Conservation (phyloP, 2,888 invertebrate species). For the Mystacides longicornis region DNA sequence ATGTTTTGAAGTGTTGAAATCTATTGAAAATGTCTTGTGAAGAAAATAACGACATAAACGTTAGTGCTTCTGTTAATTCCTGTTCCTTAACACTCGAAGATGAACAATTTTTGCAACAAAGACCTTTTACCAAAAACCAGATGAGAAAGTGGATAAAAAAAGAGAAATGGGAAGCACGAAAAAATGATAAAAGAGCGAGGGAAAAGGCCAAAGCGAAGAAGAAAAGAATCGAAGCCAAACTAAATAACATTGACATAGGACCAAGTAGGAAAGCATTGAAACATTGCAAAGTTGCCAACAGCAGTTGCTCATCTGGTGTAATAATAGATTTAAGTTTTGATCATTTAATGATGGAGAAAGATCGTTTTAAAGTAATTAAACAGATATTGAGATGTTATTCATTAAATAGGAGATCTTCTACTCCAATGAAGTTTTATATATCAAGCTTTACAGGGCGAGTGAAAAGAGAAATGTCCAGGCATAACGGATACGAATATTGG, state of each 20-base stretch:
- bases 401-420: slow-evolving; percentile 70
- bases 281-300: slow-evolving; percentile 59
- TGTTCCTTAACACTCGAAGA: slow-evolving; percentile 33
- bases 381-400: slow-evolving; percentile 89
- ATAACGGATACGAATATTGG: slow-evolving; percentile 88
- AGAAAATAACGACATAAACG: not conserved
- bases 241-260: slow-evolving; percentile 63
- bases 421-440: slow-evolving; percentile 77
- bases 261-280: slow-evolving; percentile 78
- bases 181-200: slow-evolving; percentile 60
- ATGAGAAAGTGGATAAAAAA: slow-evolving; percentile 61
- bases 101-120: slow-evolving; percentile 38
- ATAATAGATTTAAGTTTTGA: slow-evolving; percentile 90
- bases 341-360: slow-evolving; percentile 82
- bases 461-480: slow-evolving; percentile 65
- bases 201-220: slow-evolving; percentile 67
- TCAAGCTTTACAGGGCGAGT: slow-evolving; percentile 72
- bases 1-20: no score
- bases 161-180: slow-evolving; percentile 64
- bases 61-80: not conserved
- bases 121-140: slow-evolving; percentile 55
- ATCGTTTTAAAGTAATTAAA: slow-evolving; percentile 81
- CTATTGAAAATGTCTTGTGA: not conserved
- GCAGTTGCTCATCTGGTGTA: slow-evolving; percentile 61
- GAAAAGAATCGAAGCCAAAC: slow-evolving; percentile 60